Evolutionary conservation across 2,113 vertebrate species (phyloP), one percentile per base, ranked within the genome.

Genomic region (Oplegnathus fasciatus): DNA sequence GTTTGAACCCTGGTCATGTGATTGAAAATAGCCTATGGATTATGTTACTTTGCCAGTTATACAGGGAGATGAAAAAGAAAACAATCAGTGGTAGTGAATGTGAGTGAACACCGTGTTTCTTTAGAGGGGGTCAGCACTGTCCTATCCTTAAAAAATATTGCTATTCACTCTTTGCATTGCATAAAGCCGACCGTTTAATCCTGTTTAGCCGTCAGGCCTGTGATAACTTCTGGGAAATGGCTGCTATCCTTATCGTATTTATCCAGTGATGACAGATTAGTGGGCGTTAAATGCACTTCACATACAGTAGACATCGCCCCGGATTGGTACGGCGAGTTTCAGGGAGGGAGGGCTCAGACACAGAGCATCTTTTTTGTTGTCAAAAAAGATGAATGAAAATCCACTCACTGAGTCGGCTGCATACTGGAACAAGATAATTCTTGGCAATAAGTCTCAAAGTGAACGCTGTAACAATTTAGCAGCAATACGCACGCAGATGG

Each of bases 231-330:
- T 76, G 74, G 83, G 85, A 88, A 91, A 90, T 88, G 55, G 44
- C 78, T 69, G 75, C 88, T 80, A 65, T 89, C 88, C 88, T 93
- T 93, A 91, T 92, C 93, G 44, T 93, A 93, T 93, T 93, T 93
- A 94, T 94, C 88, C 92, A 91, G 93, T 75, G 91, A 93, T 92
- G 86, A 89, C 90, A 94, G 91, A 94, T 95, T 92, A 94, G 88
- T 80, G 89, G 86, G 86, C 57, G 90, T 91, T 90, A 92, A 92
- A 93, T 88, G 83, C 86, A 91, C 83, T 91, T 88, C 87, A 78
- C 89, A 89, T 89, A 86, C 90, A 90, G 91, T 88, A 82, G 89
- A 89, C 89, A 81, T 78, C 54, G 52, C 48, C 61, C 64, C 8
- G 6, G 77, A 85, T 85, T 87, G 82, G 85, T 84, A 64, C 60